These are phyloP conservation scores for Rhynchophorus ferrugineus DNA, from an alignment of 1,140 invertebrate species.

Conservation along the genomic window DNA sequence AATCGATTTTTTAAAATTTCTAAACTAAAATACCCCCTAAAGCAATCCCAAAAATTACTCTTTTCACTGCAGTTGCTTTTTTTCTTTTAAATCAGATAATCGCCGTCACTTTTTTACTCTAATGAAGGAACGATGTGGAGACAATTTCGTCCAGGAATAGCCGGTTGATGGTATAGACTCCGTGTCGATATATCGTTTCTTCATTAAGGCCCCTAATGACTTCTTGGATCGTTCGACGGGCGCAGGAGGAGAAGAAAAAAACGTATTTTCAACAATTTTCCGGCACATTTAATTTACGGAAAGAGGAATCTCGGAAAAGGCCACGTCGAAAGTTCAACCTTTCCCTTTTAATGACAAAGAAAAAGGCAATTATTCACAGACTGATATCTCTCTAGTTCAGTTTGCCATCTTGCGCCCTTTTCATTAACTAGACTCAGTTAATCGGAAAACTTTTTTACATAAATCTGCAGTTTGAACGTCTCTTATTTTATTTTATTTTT, in stretches of 20 bases:
- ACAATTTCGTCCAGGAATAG: too few relatives aligned
- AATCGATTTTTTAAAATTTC: too few relatives aligned
- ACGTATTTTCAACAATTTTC: not conserved
- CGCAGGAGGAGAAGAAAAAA: not conserved
- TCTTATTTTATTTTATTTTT: not conserved
- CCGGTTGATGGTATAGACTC: too few relatives aligned
- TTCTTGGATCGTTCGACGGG: too few relatives aligned
- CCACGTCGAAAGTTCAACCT: not conserved
- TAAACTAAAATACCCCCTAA: too few relatives aligned
- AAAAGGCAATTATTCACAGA: not conserved
- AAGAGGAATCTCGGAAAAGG: not conserved
- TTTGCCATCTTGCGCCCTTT: not conserved
- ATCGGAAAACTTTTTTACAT: not conserved
- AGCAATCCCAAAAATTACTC: too few relatives aligned
- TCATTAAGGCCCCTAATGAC: too few relatives aligned
- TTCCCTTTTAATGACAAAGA: not conserved
- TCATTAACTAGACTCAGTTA: not conserved
- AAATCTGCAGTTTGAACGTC: not conserved
- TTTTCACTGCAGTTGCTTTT: too few relatives aligned
- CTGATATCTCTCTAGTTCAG: not conserved
- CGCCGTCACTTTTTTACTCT: too few relatives aligned
- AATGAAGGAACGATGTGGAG: too few relatives aligned
- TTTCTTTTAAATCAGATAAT: too few relatives aligned
- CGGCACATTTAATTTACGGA: not conserved
- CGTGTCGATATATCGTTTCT: too few relatives aligned